phyloP scores from a whole-genome alignment of 2,113 vertebrate genomes.

The Cichladusa arquata region DNA sequence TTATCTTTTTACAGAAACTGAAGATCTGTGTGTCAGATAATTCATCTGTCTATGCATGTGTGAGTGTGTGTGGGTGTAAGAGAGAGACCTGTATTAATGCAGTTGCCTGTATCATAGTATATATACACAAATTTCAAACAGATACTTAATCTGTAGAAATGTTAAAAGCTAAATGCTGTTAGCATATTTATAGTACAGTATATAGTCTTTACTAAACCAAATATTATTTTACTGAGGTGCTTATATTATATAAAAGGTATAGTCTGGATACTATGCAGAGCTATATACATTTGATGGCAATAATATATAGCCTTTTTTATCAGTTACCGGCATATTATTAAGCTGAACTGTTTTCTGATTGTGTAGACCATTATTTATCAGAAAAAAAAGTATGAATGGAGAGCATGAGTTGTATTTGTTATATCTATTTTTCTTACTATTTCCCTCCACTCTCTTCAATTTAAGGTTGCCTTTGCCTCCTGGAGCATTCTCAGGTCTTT shows the following conservation, averaged over 20 bases:
- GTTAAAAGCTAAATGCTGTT: neutral
- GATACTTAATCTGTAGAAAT: neutral
- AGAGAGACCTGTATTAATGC: neutral
- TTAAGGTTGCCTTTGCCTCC: constrained; percentile 90
- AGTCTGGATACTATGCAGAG: neutral
- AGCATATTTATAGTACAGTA: neutral
- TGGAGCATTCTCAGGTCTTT: constrained; percentile 88
- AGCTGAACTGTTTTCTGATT: neutral
- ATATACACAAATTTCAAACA: neutral
- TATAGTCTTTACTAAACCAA: neutral
- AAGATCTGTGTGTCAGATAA: neutral
- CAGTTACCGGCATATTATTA: neutral
- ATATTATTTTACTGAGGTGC: neutral
- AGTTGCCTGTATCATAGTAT: neutral
- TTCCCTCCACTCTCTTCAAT: constrained; percentile 8
- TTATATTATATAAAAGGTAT: neutral
- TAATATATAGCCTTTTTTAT: neutral
- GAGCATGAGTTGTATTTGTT: neutral
- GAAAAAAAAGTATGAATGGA: neutral
- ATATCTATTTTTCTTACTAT: neutral
- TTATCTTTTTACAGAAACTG: neutral
- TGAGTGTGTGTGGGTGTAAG: neutral
- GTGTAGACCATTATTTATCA: neutral
- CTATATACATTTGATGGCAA: neutral
- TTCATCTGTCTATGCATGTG: neutral